Conservation (phyloP, 2,888 invertebrate species). For the Amblyjoppa proteus region DNA sequence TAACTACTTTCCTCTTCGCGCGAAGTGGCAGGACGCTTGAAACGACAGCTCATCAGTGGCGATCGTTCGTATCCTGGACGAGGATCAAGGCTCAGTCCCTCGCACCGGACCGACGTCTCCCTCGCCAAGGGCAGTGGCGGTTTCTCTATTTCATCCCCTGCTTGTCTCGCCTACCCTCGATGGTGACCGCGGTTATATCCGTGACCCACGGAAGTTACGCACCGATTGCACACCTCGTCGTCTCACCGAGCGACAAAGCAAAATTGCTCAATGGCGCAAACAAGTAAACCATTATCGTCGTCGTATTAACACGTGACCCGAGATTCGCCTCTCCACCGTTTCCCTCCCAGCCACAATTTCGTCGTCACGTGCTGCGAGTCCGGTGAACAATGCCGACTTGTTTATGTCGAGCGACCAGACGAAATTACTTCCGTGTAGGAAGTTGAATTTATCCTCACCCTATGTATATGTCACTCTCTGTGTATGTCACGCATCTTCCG, state of each 20-base stretch:
- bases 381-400: background rate
- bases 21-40: conserved; percentile 29
- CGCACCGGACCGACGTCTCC: conserved; percentile 37
- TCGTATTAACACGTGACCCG: conserved; percentile 59
- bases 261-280: conserved; percentile 76
- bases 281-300: conserved; percentile 77
- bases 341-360: background rate
- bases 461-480: background rate
- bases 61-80: conserved; percentile 61
- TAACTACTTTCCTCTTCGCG: too few relatives aligned
- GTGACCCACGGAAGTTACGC: conserved; percentile 43
- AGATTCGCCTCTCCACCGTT: conserved; percentile 1
- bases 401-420: conserved; percentile 2
- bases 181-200: conserved; percentile 37
- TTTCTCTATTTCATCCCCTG: conserved; percentile 19
- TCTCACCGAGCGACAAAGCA: conserved; percentile 62
- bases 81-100: conserved; percentile 37
- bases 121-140: conserved; percentile 27
- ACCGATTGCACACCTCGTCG: conserved; percentile 51
- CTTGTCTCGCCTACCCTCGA: conserved; percentile 27
- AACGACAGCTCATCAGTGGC: conserved; percentile 46
- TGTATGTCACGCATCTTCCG: background rate
- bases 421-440: background rate
- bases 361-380: conserved; percentile 1
- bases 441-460: background rate